A percentile compares a stretch with the other conserved stretches of the same genome.
These are phyloP conservation scores for Bovichtus diacanthus DNA, from an alignment of 2,797 vertebrate genomes.

Conservation along the genomic window DNA sequence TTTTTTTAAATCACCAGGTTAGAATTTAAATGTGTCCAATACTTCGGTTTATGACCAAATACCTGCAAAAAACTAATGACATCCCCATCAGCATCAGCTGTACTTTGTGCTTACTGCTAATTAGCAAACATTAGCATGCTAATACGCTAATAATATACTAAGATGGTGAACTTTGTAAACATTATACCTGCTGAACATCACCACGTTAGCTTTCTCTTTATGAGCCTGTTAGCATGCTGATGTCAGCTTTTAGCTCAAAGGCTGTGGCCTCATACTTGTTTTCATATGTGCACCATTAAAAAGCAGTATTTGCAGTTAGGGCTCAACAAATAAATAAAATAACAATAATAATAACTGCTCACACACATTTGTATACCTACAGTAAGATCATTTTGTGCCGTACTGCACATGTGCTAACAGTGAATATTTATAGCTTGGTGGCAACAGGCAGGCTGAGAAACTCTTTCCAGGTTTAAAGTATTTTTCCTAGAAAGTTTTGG, in stretches of 20 bases:
- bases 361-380: background rate
- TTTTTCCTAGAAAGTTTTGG: constrained; percentile 42
- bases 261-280: background rate
- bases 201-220: background rate
- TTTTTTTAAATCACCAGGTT: too few species aligned
- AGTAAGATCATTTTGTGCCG: background rate
- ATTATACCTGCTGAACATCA: background rate
- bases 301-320: background rate
- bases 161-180: too few species aligned
- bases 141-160: too few species aligned
- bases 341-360: background rate
- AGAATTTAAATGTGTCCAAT: too few species aligned
- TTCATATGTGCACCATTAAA: background rate
- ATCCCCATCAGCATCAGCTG: too few species aligned
- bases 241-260: background rate
- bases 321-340: background rate
- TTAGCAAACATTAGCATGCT: too few species aligned
- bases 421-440: background rate
- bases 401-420: background rate
- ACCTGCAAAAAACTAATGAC: too few species aligned
- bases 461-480: constrained; percentile 10
- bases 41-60: too few species aligned
- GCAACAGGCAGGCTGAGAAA: background rate
- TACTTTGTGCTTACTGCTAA: too few species aligned
- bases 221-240: background rate